Base-by-base conservation (phyloP, 2,888 invertebrate species). In the Seira musarum region DNA sequence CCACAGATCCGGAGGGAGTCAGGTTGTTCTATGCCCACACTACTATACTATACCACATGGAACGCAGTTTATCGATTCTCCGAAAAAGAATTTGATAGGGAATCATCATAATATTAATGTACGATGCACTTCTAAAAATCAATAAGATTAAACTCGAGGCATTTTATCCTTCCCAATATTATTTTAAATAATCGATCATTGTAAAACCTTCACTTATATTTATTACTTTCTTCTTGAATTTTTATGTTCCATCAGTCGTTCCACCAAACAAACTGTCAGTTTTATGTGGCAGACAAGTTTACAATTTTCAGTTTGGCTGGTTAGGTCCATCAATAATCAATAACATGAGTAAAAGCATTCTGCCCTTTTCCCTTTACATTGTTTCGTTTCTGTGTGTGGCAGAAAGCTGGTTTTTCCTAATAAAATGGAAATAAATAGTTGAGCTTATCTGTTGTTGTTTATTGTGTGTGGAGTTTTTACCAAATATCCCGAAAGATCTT, bases 341-440 rank as follows among this genome's bases (percentile, higher is more conserved):
- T 49, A 8, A 49, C 49, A 49, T 13, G 3, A 15, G 49, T 49
- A 49, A 49, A 49, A 49, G 49, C 17, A 8, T 49, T 49, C 8
- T 49, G 3, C 15, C 49, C 49, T 5, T 5, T 30, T 30, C 30
- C 30, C 30, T 30, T 30, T 30, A n/a, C 30, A 30, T 30, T 30
- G 30, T 2, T 5, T 8, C 30, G 30, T 8, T 30, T 30, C 8
- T 30, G 30, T 30, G 13, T 49, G 49, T 13, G 21, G 68, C 21
- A 63, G 75, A 68, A 75, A 68, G 68, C 68, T 75, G 75, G 68
- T 75, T 75, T 75, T 49, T 49, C 49, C 49, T 49, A 13, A 49
- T 49, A 49, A 49, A 49, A 49, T n/a, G 15, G 49, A 49, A 49
- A 49, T 49, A 49, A 49, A 49, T 49, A 49, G 15, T 49, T 49